Percentiles rank a stretch among this genome's conserved stretches.
These are phyloP conservation scores for Papilio protenor DNA, from an alignment of 2,888 invertebrate genomes.

Conservation along the genomic window DNA sequence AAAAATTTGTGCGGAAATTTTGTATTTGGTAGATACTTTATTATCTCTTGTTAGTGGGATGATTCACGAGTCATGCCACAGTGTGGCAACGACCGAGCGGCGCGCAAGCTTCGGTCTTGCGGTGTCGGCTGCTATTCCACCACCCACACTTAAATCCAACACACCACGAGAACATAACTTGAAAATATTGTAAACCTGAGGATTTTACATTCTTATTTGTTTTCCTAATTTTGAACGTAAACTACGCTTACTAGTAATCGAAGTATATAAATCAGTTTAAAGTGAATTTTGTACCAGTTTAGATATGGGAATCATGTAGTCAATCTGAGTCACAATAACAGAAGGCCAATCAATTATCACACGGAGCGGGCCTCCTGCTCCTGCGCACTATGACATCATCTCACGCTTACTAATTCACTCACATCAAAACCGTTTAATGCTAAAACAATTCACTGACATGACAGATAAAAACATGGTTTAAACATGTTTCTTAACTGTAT, in stretches of 20 bases:
- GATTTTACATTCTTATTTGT: neutral
- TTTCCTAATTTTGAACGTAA: neutral
- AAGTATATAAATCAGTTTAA: neutral
- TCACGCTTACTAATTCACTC: slow-evolving; percentile 18
- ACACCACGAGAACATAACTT: neutral
- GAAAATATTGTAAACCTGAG: neutral
- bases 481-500: neutral
- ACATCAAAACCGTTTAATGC: slow-evolving; percentile 5
- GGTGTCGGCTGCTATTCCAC: neutral
- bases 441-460: neutral
- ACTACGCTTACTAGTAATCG: neutral
- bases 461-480: neutral
- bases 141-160: neutral
- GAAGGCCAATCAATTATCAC: slow-evolving; percentile 37
- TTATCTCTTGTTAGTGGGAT: neutral
- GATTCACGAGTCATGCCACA: slow-evolving; percentile 1
- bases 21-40: neutral
- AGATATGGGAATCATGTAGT: slow-evolving; percentile 6
- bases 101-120: neutral
- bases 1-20: neutral
- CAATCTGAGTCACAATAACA: slow-evolving; percentile 25
- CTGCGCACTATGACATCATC: slow-evolving; percentile 32
- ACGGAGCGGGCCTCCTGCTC: slow-evolving; percentile 13
- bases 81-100: neutral
- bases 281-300: neutral